These are phyloP conservation scores for Cataglyphis cursor DNA, from an alignment of 2,888 invertebrate genomes.

Conservation along the genomic window DNA sequence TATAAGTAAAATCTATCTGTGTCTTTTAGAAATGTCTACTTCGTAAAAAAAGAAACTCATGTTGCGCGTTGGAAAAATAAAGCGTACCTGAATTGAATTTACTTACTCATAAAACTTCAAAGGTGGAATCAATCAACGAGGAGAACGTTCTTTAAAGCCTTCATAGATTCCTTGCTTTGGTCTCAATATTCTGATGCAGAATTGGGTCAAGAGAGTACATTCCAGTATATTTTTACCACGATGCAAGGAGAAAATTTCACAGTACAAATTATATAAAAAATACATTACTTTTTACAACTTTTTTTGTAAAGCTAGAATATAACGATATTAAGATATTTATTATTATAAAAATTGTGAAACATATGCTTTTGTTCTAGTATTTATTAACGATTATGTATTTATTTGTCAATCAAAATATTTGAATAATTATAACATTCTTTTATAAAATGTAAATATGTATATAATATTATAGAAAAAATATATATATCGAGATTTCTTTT, in stretches of 20 bases:
- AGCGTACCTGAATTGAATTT: slow-evolving; percentile 14
- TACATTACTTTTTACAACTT: not conserved
- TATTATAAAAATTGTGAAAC: no score
- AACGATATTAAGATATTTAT: no score
- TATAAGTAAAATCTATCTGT: not conserved
- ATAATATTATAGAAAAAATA: no score
- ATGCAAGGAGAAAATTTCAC: not conserved
- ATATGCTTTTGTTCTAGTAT: no score
- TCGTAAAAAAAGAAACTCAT: not conserved
- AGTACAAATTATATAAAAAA: not conserved
- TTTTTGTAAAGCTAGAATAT: not conserved
- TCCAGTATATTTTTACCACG: slow-evolving; percentile 2
- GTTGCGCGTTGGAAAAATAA: not conserved
- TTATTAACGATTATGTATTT: no score
- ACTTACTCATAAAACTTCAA: slow-evolving; percentile 46
- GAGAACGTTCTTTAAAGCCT: not conserved
- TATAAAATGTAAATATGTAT: no score
- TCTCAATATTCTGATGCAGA: not conserved
- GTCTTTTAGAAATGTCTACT: not conserved
- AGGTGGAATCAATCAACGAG: slow-evolving; percentile 35
- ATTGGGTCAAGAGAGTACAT: slow-evolving; percentile 1
- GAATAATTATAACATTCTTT: no score
- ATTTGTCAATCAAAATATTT: no score
- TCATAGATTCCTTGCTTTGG: slow-evolving; percentile 15
- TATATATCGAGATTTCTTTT: no score